Conservation (phyloP, 2,888 invertebrate species). For the Rotaria magnacalcarata region DNA sequence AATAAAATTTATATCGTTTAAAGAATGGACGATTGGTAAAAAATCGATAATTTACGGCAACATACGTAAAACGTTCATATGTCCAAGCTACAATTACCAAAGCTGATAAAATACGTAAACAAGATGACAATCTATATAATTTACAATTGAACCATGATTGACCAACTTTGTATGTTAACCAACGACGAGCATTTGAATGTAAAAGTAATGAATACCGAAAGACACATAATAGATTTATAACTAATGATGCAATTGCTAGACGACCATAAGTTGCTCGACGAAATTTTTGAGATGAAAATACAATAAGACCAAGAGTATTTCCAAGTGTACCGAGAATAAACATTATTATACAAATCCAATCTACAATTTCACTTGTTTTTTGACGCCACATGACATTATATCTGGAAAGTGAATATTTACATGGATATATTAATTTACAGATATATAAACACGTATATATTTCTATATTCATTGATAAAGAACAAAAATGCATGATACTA, state of each 20-base stretch:
- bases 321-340: conserved; percentile 19
- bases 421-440: background rate
- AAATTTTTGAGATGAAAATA: conserved; percentile 24
- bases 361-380: background rate
- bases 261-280: conserved; percentile 25
- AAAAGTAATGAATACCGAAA: conserved; percentile 19
- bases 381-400: background rate
- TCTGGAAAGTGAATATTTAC: background rate
- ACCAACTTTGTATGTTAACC: background rate
- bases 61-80: conserved; percentile 27
- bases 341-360: background rate
- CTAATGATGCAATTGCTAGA: background rate
- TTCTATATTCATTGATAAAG: background rate
- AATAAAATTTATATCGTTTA: conserved; percentile 11
- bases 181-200: background rate
- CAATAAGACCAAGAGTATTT: conserved; percentile 28
- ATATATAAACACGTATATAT: background rate
- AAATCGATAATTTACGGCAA: background rate
- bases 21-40: background rate
- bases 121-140: conserved; percentile 20
- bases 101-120: conserved; percentile 21
- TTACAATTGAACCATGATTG: conserved; percentile 33
- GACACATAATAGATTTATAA: conserved; percentile 20
- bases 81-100: background rate
- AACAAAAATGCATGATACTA: background rate